phyloP scores from a whole-genome alignment of 2,113 vertebrate genomes.

The Tautogolabrus adspersus region DNA sequence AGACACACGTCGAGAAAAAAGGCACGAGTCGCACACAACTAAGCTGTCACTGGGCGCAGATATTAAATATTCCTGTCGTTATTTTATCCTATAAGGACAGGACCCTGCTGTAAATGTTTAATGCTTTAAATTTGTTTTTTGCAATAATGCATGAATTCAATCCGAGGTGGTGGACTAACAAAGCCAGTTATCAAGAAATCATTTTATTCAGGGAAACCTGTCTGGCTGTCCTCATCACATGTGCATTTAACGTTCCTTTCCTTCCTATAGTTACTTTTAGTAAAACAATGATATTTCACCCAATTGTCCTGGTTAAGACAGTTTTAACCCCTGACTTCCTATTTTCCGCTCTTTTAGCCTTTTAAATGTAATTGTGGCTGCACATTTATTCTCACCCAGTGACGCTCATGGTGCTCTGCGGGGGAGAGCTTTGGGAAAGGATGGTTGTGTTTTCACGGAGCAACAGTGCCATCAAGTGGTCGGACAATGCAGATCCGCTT shows the following conservation, averaged over 20 bases:
- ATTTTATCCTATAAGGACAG: neutral
- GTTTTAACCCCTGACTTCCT: slow-evolving; percentile 32
- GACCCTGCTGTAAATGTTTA: neutral
- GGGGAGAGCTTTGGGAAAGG: slow-evolving; percentile 8
- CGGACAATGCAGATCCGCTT: slow-evolving; percentile 30
- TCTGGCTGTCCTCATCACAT: slow-evolving; percentile 9
- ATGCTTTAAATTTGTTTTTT: neutral
- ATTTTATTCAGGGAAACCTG: slow-evolving; percentile 39
- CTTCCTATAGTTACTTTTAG: neutral
- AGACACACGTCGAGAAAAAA: slow-evolving; percentile 4
- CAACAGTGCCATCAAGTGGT: slow-evolving; percentile 92
- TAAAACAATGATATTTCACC: slow-evolving; percentile 5
- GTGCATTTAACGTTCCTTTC: slow-evolving; percentile 16
- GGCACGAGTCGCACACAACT: slow-evolving; percentile 12
- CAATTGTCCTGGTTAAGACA: slow-evolving; percentile 22
- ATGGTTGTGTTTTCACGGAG: slow-evolving; percentile 63
- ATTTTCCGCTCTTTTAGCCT: slow-evolving; percentile 42
- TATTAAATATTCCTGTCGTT: slow-evolving; percentile 4
- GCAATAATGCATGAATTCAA: neutral
- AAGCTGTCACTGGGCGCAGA: slow-evolving; percentile 39
- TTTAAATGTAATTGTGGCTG: slow-evolving; percentile 60
- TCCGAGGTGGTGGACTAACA: neutral
- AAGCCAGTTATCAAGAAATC: slow-evolving; percentile 19
- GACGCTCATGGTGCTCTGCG: slow-evolving; percentile 12
- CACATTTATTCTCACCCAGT: slow-evolving; percentile 51